Base-by-base conservation (phyloP, 2,888 invertebrate species). In the Stenurella melanura region DNA sequence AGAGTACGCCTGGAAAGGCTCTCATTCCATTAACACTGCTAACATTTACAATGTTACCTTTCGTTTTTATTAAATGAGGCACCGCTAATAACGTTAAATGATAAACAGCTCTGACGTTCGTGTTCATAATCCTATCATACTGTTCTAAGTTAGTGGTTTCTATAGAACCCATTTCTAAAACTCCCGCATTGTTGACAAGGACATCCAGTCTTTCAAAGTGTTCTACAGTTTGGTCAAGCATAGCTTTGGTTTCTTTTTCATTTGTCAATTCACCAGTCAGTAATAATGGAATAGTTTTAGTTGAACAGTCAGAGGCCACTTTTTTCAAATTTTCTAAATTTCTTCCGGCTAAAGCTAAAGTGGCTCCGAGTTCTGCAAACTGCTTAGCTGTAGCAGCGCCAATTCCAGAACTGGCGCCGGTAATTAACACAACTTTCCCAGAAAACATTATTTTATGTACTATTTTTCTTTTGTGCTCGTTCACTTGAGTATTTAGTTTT, bases 11-110 rank as follows among this genome's bases (percentile, higher is more conserved):
- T 1, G 98, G 94, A 88, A 98, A 98, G 63, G 98, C 94, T 86
- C 98, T 91, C 26, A 97, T 92, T 3, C 98, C 98, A 86, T 95
- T 96, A 0, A 98, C 97, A 88, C 98, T 98, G 0, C 98, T 98
- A 0, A 99, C 96, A 88, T 98, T 99, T 0, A 99, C 97, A 83
- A 98, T 95, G 82, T 94, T 96, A n/a, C 81, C 82, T 89, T 96
- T 95, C 0, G 94, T 92, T 89, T 94, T 92, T 2, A 96, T 90
- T 19, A 98, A 91, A 90, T 97, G 93, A 0, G 98, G 98, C 0
- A 96, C 95, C 4, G 97, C 96, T 67, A 97, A 88, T 93, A 95
- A 96, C 0, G 96, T 97, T 79, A 98, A 88, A 77, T 96, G 93
- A 87, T 95, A 96, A 18, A 96, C 91, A 0, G 95, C 93, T 77